Evolutionary conservation across 2,113 vertebrate species (phyloP).

Genomic region (Menidia beryllina): DNA sequence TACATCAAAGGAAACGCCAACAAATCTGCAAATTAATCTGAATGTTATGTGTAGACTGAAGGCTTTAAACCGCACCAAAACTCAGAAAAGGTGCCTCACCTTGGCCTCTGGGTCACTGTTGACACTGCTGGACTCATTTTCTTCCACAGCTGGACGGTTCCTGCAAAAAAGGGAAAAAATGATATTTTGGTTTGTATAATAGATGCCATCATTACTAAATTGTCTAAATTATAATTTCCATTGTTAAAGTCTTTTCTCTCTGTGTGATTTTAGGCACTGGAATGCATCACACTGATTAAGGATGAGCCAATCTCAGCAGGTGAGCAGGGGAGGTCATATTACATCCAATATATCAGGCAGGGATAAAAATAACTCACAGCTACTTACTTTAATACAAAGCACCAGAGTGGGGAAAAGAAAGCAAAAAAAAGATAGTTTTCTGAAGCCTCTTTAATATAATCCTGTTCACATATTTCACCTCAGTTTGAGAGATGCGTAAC

Average conservation of each 20-base stretch:
- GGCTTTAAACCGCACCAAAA: neutral
- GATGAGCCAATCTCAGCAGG: neutral
- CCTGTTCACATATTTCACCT: slow-evolving; percentile 76
- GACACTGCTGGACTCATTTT: slow-evolving; percentile 88
- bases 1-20: neutral
- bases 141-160: slow-evolving; percentile 87
- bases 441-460: too few relatives aligned
- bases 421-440: too few relatives aligned
- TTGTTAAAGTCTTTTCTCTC: too few relatives aligned
- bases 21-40: neutral
- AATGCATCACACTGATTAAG: neutral
- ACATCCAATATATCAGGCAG: too few relatives aligned
- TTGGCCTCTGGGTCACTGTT: slow-evolving; percentile 94
- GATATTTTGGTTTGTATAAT: too few relatives aligned
- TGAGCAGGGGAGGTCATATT: neutral
- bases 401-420: too few relatives aligned
- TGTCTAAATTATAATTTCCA: too few relatives aligned
- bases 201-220: too few relatives aligned
- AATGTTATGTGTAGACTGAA: neutral
- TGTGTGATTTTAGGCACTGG: too few relatives aligned
- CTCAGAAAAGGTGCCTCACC: slow-evolving; percentile 74
- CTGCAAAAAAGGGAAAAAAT: slow-evolving; percentile 67
- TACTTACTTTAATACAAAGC: too few relatives aligned
- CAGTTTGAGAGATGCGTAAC: slow-evolving; percentile 96
- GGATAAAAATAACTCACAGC: neutral